A percentile compares a stretch with the other conserved stretches of the same genome.
Conservation (phyloP, 1,140 invertebrate species). For the Diabrotica undecimpunctata region DNA sequence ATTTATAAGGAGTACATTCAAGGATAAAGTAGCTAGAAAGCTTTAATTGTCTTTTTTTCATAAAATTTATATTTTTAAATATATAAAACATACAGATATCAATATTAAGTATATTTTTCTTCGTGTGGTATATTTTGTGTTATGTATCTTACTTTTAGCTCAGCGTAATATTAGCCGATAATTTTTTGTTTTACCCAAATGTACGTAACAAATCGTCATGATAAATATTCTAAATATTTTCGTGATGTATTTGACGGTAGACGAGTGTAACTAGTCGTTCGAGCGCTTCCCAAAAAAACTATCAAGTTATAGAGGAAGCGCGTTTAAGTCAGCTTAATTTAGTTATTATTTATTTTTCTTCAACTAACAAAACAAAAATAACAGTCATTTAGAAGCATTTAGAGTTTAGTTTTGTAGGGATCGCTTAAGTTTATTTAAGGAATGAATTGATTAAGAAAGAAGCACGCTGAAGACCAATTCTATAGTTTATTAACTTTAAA, state of each 20-base stretch:
- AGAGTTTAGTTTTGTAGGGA: neutral
- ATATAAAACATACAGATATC: too few relatives aligned
- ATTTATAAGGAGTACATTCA: too few relatives aligned
- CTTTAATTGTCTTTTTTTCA: too few relatives aligned
- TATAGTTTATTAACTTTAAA: too few relatives aligned
- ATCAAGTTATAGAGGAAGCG: conserved; percentile 19
- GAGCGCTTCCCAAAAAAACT: conserved; percentile 20
- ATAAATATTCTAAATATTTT: conserved; percentile 12
- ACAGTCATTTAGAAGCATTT: conserved; percentile 8
- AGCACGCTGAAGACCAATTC: too few relatives aligned
- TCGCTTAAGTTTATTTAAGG: neutral
- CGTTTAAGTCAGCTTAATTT: conserved; percentile 32
- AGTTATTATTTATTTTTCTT: conserved; percentile 23
- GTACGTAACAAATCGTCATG: conserved; percentile 5
- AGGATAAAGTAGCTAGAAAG: too few relatives aligned
- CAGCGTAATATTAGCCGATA: conserved; percentile 45
- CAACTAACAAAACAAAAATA: conserved; percentile 6
- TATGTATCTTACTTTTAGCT: too few relatives aligned
- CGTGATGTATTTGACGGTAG: conserved; percentile 28
- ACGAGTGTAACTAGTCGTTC: conserved; percentile 42
- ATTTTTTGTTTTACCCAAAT: conserved; percentile 27
- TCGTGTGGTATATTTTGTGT: too few relatives aligned
- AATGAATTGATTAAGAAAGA: too few relatives aligned
- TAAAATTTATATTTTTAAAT: too few relatives aligned
- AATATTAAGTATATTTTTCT: too few relatives aligned